Evolutionary conservation across 2,113 vertebrate genomes (phyloP), one percentile per base, ranked within the genome.

Genomic region (Gobius niger): DNA sequence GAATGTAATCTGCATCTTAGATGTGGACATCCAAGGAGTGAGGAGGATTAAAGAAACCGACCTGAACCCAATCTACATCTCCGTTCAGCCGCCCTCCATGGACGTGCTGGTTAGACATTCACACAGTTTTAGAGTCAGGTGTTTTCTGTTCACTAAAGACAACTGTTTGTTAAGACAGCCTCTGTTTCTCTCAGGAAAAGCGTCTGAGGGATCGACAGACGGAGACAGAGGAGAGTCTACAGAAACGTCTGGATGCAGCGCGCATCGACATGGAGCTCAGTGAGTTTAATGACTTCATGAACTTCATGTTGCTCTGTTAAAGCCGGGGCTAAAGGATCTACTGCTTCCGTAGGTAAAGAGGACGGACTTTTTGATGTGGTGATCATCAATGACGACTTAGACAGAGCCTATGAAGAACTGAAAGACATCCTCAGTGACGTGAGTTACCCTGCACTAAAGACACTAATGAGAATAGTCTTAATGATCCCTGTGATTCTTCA

Each of bases 11-110:
- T 99, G 98, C 16, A 91, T 99, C 80, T 90, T 99, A 0, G 98
- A 99, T 40, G 92, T 99, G 5, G 96, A 99, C 87, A 95, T 99
- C 86, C 98, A 99, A 83, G 98, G 97, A 0, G 97, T 99, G 73
- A 94, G 81, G 69, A 96, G 93, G 90, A 95, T 99, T 79, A 99
- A 99, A 91, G 92, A 92, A 89, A 99, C 95, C 0, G 96, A 98
- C 52, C 92, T 99, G 56, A 89, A 84, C 68, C 97, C 98, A 52
- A 95, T 98, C 87, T 99, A 96, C 80, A 92, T 99, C 92, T 98
- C 92, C 0, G 94, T 99, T 81, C 97, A 97, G 82, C 94, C 96
- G 0, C 96, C 97, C 0, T 98, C 96, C 7, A 90, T 98, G 40
- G 94, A 94, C 0, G 89, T 94, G 79, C 82, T 99, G 93, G 97